These are phyloP conservation scores for Drosophila sordidapex DNA, from an alignment of 2,888 invertebrate species.

Conservation along the genomic window DNA sequence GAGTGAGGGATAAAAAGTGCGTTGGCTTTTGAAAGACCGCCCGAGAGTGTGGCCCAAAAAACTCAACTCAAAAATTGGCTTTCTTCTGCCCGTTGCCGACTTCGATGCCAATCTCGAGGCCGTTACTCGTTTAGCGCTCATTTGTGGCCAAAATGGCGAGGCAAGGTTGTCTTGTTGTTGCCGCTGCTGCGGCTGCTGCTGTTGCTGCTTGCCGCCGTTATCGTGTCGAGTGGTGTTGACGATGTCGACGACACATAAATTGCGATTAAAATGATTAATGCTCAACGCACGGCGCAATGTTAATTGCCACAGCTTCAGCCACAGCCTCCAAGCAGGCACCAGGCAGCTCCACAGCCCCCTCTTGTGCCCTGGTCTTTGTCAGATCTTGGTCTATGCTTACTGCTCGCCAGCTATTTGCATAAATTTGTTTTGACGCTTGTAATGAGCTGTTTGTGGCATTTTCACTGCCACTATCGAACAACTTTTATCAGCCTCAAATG, in stretches of 20 bases:
- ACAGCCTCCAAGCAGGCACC: background rate
- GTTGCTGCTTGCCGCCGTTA: slow-evolving; percentile 22
- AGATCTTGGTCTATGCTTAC: slow-evolving; percentile 41
- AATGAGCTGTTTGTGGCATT: slow-evolving; percentile 82
- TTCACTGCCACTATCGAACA: slow-evolving; percentile 74
- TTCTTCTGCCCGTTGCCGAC: slow-evolving; percentile 52
- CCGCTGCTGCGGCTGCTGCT: slow-evolving; percentile 8
- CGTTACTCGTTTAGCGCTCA: slow-evolving; percentile 78
- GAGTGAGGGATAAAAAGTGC: slow-evolving; percentile 32
- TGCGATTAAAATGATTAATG: slow-evolving; percentile 84
- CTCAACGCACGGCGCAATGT: slow-evolving; percentile 82
- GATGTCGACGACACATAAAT: slow-evolving; percentile 81
- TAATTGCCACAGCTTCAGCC: slow-evolving; percentile 76
- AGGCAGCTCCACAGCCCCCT: background rate
- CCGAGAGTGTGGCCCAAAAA: slow-evolving; percentile 64
- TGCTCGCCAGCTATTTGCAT: slow-evolving; percentile 76
- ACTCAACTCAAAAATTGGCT: slow-evolving; percentile 64
- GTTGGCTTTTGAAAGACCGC: slow-evolving; percentile 74
- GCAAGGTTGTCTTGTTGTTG: slow-evolving; percentile 27
- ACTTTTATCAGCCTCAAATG: slow-evolving; percentile 70
- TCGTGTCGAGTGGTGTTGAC: slow-evolving; percentile 69
- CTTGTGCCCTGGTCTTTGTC: slow-evolving; percentile 20
- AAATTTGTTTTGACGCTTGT: slow-evolving; percentile 84
- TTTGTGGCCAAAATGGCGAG: slow-evolving; percentile 76
- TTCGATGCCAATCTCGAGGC: slow-evolving; percentile 49